Evolutionary conservation across 1,140 invertebrate species (phyloP).

Genomic region (Hypothenemus hampei): DNA sequence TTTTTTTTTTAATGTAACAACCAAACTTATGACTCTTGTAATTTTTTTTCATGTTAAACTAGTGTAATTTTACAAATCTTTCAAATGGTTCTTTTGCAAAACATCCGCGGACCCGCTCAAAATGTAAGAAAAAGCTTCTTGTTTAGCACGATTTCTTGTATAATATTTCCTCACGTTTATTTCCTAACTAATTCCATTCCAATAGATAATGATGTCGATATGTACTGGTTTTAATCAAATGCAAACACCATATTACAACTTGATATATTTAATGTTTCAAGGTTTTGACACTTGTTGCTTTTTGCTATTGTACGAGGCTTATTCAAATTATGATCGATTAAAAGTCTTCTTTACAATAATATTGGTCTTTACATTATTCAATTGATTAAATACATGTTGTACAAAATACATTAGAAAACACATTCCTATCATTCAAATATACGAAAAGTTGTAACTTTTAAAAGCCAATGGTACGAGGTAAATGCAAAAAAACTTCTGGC

Average conservation of each 20-base stretch:
- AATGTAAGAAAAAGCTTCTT: not conserved
- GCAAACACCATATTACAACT: not conserved
- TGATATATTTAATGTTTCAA: not conserved
- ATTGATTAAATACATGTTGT: not conserved
- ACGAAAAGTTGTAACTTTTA: no score
- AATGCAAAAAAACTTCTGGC: no score
- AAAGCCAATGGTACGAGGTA: no score
- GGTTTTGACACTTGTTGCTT: not conserved
- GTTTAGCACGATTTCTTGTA: constrained; percentile 2
- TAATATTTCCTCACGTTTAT: constrained; percentile 1
- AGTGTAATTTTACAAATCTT: no score
- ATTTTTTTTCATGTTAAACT: no score
- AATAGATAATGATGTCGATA: constrained; percentile 1
- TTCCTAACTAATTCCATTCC: constrained; percentile 2
- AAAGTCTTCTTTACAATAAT: not conserved
- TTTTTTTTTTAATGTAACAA: no score
- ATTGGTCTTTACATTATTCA: not conserved
- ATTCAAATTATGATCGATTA: no score
- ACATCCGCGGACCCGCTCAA: not conserved
- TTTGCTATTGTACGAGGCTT: not conserved
- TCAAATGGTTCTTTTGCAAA: constrained; percentile 3
- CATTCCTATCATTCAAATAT: no score
- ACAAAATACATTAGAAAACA: no score
- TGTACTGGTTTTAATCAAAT: constrained; percentile 1
- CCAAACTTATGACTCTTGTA: no score